Percentiles rank a stretch among this genome's conserved stretches.
Evolutionary conservation across 2,113 vertebrate genomes (phyloP).

Genomic region (Cichladusa arquata): DNA sequence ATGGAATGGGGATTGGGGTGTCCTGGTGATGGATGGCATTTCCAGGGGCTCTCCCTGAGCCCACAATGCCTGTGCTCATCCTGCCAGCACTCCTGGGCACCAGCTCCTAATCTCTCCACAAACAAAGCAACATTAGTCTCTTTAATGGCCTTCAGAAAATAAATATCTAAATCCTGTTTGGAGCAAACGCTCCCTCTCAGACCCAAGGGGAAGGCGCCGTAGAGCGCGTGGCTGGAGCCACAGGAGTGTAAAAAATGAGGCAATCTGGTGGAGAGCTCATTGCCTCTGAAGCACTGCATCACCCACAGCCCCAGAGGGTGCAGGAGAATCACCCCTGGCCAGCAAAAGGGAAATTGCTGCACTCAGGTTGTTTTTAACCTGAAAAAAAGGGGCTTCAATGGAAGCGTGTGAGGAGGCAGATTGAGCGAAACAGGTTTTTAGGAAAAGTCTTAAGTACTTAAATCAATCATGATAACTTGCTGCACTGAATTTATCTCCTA

Average conservation of each 20-base stretch:
- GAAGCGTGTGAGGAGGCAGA: background rate
- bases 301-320: background rate
- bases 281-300: background rate
- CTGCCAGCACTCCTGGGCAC: background rate
- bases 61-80: background rate
- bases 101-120: background rate
- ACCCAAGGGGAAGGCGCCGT: background rate
- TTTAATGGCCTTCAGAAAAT: background rate
- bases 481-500: constrained; percentile 48
- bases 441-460: constrained; percentile 52
- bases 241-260: constrained; percentile 4
- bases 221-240: background rate
- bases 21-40: accelerated
- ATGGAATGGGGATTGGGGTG: background rate
- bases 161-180: background rate
- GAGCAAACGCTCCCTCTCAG: background rate
- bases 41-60: background rate
- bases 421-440: background rate
- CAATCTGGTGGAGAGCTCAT: background rate
- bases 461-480: constrained; percentile 17
- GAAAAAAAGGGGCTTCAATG: background rate
- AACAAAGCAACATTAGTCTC: background rate
- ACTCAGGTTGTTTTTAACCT: background rate
- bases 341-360: background rate
- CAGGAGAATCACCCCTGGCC: background rate